A percentile compares a stretch with the other conserved stretches of the same genome.
Conservation (phyloP, 1,140 invertebrate genomes). For the Calliopsis andreniformis region DNA sequence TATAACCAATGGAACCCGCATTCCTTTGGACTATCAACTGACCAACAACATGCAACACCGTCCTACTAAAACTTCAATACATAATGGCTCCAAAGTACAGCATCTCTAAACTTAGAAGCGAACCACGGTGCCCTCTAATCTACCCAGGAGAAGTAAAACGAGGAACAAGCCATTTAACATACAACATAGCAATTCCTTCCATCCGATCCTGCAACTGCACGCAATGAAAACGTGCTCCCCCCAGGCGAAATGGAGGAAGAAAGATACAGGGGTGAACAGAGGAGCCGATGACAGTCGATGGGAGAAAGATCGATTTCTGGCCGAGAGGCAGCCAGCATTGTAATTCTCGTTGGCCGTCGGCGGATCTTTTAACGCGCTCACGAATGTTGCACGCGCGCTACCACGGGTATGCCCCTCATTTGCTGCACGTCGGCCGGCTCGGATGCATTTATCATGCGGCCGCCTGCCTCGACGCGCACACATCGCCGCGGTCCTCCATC, state of each 20-base stretch:
- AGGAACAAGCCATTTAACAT: background rate
- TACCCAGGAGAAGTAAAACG: background rate
- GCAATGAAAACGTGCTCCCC: background rate
- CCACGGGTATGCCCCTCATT: constrained; percentile 47
- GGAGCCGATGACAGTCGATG: constrained; percentile 32
- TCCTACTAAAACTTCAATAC: too few species aligned
- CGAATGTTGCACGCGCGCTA: constrained; percentile 33
- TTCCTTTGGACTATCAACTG: too few species aligned
- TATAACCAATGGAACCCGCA: too few species aligned
- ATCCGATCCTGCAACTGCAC: background rate
- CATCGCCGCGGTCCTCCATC: constrained; percentile 24
- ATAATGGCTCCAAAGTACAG: too few species aligned
- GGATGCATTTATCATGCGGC: constrained; percentile 65
- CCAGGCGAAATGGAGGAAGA: background rate
- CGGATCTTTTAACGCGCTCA: constrained; percentile 52
- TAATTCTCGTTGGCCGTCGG: constrained; percentile 53
- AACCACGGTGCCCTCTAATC: constrained; percentile 1
- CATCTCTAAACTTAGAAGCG: background rate
- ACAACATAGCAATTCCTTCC: background rate
- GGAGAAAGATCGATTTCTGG: constrained; percentile 50
- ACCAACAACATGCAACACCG: too few species aligned
- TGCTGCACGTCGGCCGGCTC: constrained; percentile 57
- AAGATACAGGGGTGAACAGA: background rate
- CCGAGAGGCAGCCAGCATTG: constrained; percentile 44
- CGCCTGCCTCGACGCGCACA: constrained; percentile 48